Conservation (phyloP, 2,888 invertebrate genomes). For the Bombyx huttoni region DNA sequence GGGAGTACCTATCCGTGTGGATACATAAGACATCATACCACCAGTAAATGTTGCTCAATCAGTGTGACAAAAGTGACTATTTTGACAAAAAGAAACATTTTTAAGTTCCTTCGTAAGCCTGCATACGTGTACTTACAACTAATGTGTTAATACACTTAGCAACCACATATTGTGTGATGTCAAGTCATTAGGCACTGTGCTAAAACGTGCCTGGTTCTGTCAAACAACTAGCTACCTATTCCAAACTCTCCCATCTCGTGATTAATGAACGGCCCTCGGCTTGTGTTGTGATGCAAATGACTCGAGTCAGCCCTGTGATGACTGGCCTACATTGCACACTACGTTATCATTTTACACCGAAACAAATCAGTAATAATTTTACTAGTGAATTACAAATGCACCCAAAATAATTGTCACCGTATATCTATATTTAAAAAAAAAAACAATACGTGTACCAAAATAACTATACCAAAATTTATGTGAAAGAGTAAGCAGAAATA, state of each 20-base stretch:
- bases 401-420: too few relatives aligned
- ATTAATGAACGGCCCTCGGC: conserved; percentile 34
- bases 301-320: conserved; percentile 32
- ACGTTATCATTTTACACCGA: conserved; percentile 19
- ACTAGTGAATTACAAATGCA: not conserved
- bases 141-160: not conserved
- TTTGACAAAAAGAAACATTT: too few relatives aligned
- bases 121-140: not conserved
- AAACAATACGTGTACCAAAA: too few relatives aligned
- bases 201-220: not conserved
- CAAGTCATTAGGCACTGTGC: not conserved
- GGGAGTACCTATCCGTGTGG: too few relatives aligned
- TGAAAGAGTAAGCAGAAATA: too few relatives aligned
- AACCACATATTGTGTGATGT: not conserved
- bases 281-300: conserved; percentile 44
- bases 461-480: too few relatives aligned
- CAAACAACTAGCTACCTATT: not conserved
- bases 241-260: conserved; percentile 17
- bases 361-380: not conserved
- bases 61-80: too few relatives aligned
- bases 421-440: too few relatives aligned
- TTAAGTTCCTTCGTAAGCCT: too few relatives aligned
- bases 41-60: too few relatives aligned
- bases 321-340: conserved; percentile 24
- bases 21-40: too few relatives aligned